Conservation (phyloP, 1,140 invertebrate genomes). For the Notospermus geniculatus region DNA sequence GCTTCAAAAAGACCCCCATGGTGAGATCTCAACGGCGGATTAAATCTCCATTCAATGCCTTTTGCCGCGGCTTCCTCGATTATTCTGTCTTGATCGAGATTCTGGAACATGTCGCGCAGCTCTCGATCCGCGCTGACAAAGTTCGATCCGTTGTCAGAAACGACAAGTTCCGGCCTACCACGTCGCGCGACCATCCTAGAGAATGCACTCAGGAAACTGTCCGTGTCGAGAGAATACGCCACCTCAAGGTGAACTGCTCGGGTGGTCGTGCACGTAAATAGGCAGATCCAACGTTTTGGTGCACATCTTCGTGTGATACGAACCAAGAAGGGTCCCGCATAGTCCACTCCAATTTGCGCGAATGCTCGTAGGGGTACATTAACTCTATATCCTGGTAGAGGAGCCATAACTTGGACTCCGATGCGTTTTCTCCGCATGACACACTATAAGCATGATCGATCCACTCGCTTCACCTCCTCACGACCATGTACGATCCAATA, state of each 20-base stretch:
- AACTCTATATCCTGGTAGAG: no score
- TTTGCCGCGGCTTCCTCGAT: no score
- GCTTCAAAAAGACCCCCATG: constrained; percentile 14
- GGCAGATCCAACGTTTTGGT: constrained; percentile 16
- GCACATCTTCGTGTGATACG: constrained; percentile 7
- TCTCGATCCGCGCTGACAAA: constrained; percentile 17
- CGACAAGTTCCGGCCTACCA: constrained; percentile 11
- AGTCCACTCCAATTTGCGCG: no score
- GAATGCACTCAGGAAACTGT: constrained; percentile 14
- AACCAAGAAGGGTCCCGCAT: no score
- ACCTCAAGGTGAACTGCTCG: constrained; percentile 22
- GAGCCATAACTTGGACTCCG: no score
- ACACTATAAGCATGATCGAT: no score
- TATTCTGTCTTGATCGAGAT: background rate
- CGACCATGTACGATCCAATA: no score
- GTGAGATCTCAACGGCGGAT: constrained; percentile 15
- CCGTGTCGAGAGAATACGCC: constrained; percentile 11
- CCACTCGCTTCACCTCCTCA: no score
- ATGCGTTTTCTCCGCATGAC: no score
- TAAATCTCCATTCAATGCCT: background rate
- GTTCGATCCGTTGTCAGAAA: constrained; percentile 21
- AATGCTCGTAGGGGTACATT: no score
- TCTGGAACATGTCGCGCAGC: background rate
- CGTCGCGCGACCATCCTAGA: constrained; percentile 5
- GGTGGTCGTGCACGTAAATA: constrained; percentile 18